A percentile compares a stretch with the other conserved stretches of the same genome.
Evolutionary conservation across 2,888 invertebrate species (phyloP).

Genomic region (Cantharis rufa): DNA sequence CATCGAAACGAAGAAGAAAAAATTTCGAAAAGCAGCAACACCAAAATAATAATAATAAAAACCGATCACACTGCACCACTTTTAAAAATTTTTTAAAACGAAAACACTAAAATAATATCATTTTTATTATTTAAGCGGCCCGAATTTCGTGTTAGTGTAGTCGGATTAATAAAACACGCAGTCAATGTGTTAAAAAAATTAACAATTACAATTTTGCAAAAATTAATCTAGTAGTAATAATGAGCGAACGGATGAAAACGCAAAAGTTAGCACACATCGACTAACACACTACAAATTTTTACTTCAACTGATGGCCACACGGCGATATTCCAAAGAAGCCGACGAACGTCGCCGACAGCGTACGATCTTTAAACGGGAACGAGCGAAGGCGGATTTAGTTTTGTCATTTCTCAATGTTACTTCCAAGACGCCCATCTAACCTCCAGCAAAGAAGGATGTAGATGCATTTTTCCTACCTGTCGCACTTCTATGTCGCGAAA

Average conservation of each 20-base stretch:
- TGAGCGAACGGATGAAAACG: conserved; percentile 17
- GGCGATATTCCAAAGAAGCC: conserved; percentile 48
- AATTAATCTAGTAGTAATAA: neutral
- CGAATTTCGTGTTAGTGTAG: conserved; percentile 12
- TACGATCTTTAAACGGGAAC: conserved; percentile 18
- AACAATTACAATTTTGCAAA: conserved; percentile 13
- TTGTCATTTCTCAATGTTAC: neutral
- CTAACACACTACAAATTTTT: conserved; percentile 36
- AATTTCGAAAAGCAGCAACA: neutral
- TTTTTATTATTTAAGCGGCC: conserved; percentile 4
- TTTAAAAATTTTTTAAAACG: conserved; percentile 4
- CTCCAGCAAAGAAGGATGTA: neutral
- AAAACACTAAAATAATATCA: conserved; percentile 8
- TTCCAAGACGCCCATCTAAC: neutral
- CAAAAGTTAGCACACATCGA: conserved; percentile 10
- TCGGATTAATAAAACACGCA: conserved; percentile 20
- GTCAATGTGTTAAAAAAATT: conserved; percentile 29
- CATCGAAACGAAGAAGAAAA: neutral
- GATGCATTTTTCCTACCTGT: neutral
- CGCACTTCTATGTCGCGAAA: neutral
- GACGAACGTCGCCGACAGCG: conserved; percentile 40
- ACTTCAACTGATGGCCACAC: conserved; percentile 47
- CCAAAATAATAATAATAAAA: neutral
- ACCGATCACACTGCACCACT: conserved; percentile 17
- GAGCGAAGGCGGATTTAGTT: conserved; percentile 25